Conservation (phyloP, 1,140 invertebrate species). For the Aphelinus certus region DNA sequence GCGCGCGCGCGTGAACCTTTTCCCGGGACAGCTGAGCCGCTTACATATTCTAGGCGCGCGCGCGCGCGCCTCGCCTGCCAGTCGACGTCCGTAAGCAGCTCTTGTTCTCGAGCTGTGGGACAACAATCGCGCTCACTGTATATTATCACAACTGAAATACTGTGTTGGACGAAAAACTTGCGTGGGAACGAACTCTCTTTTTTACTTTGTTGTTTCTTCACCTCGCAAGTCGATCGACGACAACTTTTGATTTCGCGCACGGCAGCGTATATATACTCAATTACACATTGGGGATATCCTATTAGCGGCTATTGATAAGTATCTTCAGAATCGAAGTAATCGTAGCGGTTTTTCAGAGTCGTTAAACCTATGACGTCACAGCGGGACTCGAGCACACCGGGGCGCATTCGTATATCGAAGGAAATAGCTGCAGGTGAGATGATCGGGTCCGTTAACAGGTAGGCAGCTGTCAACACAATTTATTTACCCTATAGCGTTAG, state of each 20-base stretch:
- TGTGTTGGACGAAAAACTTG: constrained; percentile 4
- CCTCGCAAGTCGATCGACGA: too few species aligned
- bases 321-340: constrained; percentile 1
- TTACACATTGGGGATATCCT: too few species aligned
- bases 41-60: constrained; percentile 36
- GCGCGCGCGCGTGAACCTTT: constrained; percentile 20
- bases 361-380: not conserved
- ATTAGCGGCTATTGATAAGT: too few species aligned
- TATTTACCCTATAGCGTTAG: too few species aligned
- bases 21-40: constrained; percentile 10
- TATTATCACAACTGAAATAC: constrained; percentile 25
- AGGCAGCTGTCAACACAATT: too few species aligned
- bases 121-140: constrained; percentile 32
- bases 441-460: too few species aligned
- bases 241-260: too few species aligned
- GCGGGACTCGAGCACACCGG: not conserved
- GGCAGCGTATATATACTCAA: too few species aligned
- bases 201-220: not conserved
- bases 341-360: not conserved
- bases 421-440: too few species aligned
- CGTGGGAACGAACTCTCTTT: constrained; percentile 7
- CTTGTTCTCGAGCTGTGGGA: not conserved
- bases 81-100: constrained; percentile 17
- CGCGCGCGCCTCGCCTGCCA: not conserved
- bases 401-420: too few species aligned